Conservation (phyloP, 2,888 invertebrate genomes). For the Eulithis prunata region DNA sequence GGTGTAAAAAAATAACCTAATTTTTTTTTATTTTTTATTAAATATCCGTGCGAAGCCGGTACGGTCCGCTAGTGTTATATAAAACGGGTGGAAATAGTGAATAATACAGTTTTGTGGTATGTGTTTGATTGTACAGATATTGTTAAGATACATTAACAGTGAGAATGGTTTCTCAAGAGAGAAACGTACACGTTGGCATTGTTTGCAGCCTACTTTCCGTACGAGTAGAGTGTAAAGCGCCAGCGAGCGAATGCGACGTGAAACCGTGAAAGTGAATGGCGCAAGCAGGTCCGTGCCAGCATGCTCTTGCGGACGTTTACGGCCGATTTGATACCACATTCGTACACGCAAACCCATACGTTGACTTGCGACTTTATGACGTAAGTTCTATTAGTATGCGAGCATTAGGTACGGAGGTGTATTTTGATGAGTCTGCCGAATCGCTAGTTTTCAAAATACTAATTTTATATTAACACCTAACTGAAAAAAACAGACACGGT, state of each 20-base stretch:
- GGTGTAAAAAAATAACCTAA: no score
- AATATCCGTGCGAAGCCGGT: no score
- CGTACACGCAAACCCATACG: conserved; percentile 66
- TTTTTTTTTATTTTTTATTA: no score
- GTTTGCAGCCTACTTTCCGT: conserved; percentile 80
- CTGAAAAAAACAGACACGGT: no score
- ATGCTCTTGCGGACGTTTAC: conserved; percentile 67
- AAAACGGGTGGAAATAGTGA: not conserved
- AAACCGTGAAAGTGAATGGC: conserved; percentile 83
- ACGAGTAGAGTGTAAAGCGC: conserved; percentile 54
- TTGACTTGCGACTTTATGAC: conserved; percentile 51
- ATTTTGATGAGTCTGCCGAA: conserved; percentile 48
- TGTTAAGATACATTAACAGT: conserved; percentile 53
- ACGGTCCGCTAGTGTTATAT: no score
- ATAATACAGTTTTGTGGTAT: conserved; percentile 12
- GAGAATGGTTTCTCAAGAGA: conserved; percentile 74
- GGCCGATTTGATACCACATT: conserved; percentile 69
- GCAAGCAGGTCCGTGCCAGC: conserved; percentile 60
- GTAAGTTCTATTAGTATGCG: conserved; percentile 48
- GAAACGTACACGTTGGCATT: conserved; percentile 72
- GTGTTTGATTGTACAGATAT: conserved; percentile 22
- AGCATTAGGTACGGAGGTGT: conserved; percentile 34
- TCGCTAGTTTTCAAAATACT: conserved; percentile 16
- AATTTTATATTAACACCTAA: no score
- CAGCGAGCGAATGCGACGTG: conserved; percentile 61